Evolutionary conservation across 2,888 invertebrate species (phyloP).

Genomic region (Acronicta leporina): DNA sequence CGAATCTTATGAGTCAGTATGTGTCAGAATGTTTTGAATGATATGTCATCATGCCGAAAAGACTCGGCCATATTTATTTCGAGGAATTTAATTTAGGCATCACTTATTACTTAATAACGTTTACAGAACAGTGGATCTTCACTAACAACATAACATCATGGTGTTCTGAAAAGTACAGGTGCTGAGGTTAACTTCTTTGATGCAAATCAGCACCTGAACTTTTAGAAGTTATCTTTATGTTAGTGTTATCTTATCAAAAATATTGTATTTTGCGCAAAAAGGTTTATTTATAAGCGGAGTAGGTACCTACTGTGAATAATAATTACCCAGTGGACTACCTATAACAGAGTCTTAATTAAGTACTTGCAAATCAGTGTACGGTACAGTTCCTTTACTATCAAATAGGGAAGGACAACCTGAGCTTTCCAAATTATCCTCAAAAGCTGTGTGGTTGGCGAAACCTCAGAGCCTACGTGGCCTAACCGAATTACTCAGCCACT

Average conservation of each 20-base stretch:
- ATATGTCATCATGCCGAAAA: conserved; percentile 40
- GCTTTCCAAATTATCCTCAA: conserved; percentile 35
- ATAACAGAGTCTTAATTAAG: background rate
- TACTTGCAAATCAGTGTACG: background rate
- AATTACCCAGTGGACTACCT: too few species aligned
- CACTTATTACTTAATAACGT: conserved; percentile 10
- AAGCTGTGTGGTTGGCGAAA: conserved; percentile 22
- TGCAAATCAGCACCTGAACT: too few species aligned
- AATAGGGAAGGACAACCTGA: background rate
- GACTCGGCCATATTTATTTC: conserved; percentile 39
- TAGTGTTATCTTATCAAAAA: too few species aligned
- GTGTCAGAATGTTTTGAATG: conserved; percentile 33
- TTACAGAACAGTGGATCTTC: conserved; percentile 1
- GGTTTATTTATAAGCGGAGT: too few species aligned
- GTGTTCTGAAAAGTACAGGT: too few species aligned
- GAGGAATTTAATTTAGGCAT: conserved; percentile 35
- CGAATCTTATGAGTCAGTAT: conserved; percentile 40
- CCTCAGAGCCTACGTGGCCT: conserved; percentile 22
- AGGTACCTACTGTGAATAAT: too few species aligned
- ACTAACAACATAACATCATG: background rate
- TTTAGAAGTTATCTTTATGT: too few species aligned
- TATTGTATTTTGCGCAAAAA: background rate
- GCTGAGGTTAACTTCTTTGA: too few species aligned
- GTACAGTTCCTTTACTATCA: background rate
- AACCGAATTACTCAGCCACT: conserved; percentile 48